Evolutionary conservation across 2,797 vertebrate genomes (phyloP), one percentile per base, ranked within the genome.

Genomic region (Poliocrania exsul): DNA sequence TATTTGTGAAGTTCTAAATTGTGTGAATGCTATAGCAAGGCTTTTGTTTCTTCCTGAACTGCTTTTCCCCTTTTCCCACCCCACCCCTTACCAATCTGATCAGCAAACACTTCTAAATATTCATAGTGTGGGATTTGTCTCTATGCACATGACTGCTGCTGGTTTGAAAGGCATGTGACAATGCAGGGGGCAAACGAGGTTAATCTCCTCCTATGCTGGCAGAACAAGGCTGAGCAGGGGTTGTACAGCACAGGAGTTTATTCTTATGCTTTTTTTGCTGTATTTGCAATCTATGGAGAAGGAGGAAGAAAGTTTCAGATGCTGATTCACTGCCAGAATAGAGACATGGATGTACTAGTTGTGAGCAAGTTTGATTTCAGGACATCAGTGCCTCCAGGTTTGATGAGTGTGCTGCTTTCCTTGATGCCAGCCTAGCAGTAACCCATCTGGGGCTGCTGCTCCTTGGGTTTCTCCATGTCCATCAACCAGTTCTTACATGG

Each of bases 91-190:
- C 57, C 81, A 71, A 15, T 71, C 67, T 71, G 61, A 91, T 94
- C 86, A 66, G 71, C 46, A 37, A 74, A 70, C 19, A 9, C 64
- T 88, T 85, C 37, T 88, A 29, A 90, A 86, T 81, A 93, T 84
- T 88, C 83, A 23, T 81, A 31, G 37, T 1, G 5, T 82, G 70
- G 84, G 70, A 90, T 90, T 90, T 93, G 67, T 66, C 71, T 92
- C 51, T 44, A 7, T 81, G 46, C 38, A 1, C 47, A 14, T 84
- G 93, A 72, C 77, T 79, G 82, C 77, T 1, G 0, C 44, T 2
- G 6, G 23, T 70, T 86, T 79, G 80, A 92, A 94, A 94, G 51
- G 69, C 74, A 56, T 82, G 86, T 92, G 84, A 73, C 62, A 64
- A 3, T 42, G 67, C 29, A 47, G 67, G 29, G 58, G 79, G n/a